Conservation (phyloP, 1,140 invertebrate genomes). For the Drosophila oshimai region DNA sequence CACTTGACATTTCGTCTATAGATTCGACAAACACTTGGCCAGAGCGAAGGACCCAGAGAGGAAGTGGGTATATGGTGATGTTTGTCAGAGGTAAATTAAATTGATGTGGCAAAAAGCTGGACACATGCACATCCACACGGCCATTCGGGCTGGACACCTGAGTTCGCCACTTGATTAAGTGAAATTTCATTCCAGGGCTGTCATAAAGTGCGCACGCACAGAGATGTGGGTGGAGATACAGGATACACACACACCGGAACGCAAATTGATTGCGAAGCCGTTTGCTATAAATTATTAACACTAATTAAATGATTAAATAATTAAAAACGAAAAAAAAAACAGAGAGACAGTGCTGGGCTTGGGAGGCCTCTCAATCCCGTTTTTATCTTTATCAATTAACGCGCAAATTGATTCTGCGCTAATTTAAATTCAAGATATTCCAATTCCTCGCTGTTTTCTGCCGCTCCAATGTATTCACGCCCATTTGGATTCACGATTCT, state of each 20-base stretch:
- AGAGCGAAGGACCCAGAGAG: not conserved
- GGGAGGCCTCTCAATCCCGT: not conserved
- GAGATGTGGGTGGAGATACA: not conserved
- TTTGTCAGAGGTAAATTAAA: constrained; percentile 59
- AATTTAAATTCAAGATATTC: constrained; percentile 44
- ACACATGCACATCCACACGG: not conserved
- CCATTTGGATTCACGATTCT: not conserved
- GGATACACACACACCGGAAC: not conserved
- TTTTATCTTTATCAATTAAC: constrained; percentile 60
- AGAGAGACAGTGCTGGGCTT: too few relatives aligned
- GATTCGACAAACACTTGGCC: constrained; percentile 32
- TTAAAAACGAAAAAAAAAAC: constrained; percentile 7
- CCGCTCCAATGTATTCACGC: constrained; percentile 8
- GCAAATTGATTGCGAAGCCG: constrained; percentile 57
- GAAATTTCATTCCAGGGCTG: constrained; percentile 37
- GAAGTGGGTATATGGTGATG: constrained; percentile 21
- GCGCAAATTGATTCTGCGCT: constrained; percentile 51
- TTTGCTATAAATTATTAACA: constrained; percentile 67
- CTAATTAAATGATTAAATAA: constrained; percentile 67
- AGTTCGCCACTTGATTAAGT: constrained; percentile 22
- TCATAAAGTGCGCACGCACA: constrained; percentile 26
- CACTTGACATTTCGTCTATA: constrained; percentile 36
- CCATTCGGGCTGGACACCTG: not conserved
- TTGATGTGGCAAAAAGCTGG: constrained; percentile 33
- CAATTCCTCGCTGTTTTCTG: constrained; percentile 10